Evolutionary conservation across 2,888 invertebrate genomes (phyloP).

Genomic region (Syrista parreyssii): DNA sequence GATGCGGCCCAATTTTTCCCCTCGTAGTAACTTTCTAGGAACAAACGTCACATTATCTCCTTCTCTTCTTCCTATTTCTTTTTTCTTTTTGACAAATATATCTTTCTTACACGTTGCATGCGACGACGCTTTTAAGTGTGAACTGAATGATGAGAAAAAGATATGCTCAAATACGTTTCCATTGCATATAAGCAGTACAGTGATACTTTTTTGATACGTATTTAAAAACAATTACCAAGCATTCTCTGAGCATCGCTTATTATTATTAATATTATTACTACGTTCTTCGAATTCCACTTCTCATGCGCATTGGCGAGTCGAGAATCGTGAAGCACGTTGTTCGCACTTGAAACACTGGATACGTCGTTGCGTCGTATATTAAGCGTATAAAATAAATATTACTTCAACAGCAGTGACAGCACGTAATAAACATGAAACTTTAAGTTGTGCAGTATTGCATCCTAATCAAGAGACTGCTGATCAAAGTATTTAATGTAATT

Average conservation of each 20-base stretch:
- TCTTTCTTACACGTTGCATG: background rate
- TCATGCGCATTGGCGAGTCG: background rate
- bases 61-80: background rate
- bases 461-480: constrained; percentile 56
- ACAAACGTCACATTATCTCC: background rate
- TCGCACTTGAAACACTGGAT: background rate
- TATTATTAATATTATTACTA: background rate
- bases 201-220: background rate
- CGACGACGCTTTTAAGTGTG: background rate
- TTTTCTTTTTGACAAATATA: background rate
- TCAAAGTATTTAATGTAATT: constrained; percentile 54
- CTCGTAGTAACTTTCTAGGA: background rate
- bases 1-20: background rate
- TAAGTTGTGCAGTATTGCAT: constrained; percentile 50
- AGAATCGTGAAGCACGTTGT: background rate
- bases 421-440: constrained; percentile 1
- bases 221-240: background rate
- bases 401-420: background rate
- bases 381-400: constrained; percentile 6
- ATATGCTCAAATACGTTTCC: background rate
- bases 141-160: background rate
- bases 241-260: background rate
- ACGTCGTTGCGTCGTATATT: background rate
- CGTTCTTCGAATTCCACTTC: background rate
- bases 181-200: background rate